Conservation (phyloP, 2,113 vertebrate species). For the Nannospalax galili region DNA sequence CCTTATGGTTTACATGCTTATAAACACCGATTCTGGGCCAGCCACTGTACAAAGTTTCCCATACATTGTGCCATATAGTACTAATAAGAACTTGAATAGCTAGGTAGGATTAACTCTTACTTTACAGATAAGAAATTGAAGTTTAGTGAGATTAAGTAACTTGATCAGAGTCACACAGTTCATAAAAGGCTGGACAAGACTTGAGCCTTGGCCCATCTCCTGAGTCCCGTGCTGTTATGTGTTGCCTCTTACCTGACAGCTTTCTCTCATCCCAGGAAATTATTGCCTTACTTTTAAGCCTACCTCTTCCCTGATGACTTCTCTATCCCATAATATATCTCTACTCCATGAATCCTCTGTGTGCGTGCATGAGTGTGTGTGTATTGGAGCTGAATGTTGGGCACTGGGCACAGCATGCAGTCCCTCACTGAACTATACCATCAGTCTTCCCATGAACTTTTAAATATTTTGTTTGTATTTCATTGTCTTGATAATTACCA, state of each 20-base stretch:
- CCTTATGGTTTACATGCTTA: neutral
- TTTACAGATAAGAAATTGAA: neutral
- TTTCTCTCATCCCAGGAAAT: neutral
- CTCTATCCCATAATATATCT: neutral
- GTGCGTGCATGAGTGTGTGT: neutral
- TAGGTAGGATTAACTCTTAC: neutral
- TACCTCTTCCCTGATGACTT: neutral
- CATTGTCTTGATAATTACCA: neutral
- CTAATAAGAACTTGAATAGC: neutral
- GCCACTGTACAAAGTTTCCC: neutral
- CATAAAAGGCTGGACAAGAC: neutral
- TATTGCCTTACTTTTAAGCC: neutral
- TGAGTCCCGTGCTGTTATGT: neutral
- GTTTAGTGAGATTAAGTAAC: neutral
- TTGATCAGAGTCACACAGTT: neutral
- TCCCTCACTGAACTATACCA: neutral
- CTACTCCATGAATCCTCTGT: neutral
- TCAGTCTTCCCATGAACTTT: neutral
- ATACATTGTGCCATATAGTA: neutral
- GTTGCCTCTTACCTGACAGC: neutral
- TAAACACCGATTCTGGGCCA: neutral
- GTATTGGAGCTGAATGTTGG: neutral
- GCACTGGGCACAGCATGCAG: no score
- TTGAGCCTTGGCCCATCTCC: neutral
- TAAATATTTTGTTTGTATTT: neutral